A percentile compares a stretch with the other conserved stretches of the same genome.
Evolutionary conservation across 2,797 vertebrate species (phyloP).

Genomic region (Salmo trutta): DNA sequence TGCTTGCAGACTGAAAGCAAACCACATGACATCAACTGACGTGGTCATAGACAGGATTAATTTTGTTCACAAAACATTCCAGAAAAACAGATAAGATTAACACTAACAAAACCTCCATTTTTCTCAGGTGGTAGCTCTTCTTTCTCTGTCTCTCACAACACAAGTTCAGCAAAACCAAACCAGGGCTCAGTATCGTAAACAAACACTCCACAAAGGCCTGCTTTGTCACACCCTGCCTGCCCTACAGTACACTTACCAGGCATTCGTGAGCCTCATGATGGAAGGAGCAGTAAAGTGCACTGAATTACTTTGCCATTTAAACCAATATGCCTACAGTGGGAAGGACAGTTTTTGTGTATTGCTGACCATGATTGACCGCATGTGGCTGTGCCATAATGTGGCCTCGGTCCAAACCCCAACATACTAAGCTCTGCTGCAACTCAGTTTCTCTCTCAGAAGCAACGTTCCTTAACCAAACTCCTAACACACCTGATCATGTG

Average conservation of each 20-base stretch:
- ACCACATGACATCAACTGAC: slow-evolving; percentile 64
- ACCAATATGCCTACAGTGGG: not conserved
- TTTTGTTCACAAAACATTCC: slow-evolving; percentile 69
- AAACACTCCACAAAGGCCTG: slow-evolving; percentile 71
- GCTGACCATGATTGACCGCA: not conserved
- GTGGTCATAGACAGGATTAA: slow-evolving; percentile 61
- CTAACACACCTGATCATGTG: not conserved
- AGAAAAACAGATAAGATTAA: slow-evolving; percentile 45
- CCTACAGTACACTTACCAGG: slow-evolving; percentile 39
- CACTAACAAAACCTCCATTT: slow-evolving; percentile 64
- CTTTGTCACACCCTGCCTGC: slow-evolving; percentile 67
- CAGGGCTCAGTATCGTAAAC: slow-evolving; percentile 74
- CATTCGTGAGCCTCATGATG: slow-evolving; percentile 1
- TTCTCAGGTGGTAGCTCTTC: slow-evolving; percentile 42
- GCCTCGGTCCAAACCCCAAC: slow-evolving; percentile 11
- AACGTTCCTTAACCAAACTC: not conserved
- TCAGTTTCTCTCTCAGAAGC: not conserved
- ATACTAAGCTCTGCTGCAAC: slow-evolving; percentile 11
- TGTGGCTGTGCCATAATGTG: not conserved
- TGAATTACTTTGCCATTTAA: slow-evolving; percentile 19
- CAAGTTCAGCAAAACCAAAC: slow-evolving; percentile 78
- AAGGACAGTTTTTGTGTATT: no score
- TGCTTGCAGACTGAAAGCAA: slow-evolving; percentile 34
- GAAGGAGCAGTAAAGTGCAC: not conserved
- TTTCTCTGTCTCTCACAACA: slow-evolving; percentile 64